Conservation (phyloP, 2,113 vertebrate species). For the Mugil cephalus region DNA sequence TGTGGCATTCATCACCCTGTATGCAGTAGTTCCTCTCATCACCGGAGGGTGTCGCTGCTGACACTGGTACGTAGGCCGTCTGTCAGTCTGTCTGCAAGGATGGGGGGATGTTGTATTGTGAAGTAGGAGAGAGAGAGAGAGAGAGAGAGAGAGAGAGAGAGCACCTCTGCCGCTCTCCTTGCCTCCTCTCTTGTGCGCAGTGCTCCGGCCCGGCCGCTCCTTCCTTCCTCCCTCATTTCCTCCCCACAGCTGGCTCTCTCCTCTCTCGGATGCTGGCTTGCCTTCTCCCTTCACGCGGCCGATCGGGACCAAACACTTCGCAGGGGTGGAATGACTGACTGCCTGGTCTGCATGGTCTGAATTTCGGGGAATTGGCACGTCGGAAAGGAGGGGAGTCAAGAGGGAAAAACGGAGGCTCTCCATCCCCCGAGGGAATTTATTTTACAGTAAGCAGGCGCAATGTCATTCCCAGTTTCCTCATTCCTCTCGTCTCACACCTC, state of each 20-base stretch:
- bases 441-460: conserved; percentile 81
- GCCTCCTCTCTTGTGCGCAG: conserved; percentile 77
- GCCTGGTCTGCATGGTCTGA: conserved; percentile 75
- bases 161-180: conserved; percentile 60
- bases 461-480: conserved; percentile 65
- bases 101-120: conserved; percentile 55
- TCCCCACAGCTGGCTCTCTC: conserved; percentile 69
- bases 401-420: conserved; percentile 64
- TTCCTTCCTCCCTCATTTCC: conserved; percentile 68
- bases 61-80: conserved; percentile 62
- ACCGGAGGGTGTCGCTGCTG: conserved; percentile 67
- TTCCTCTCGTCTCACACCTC: conserved; percentile 48
- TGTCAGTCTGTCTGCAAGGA: conserved; percentile 67
- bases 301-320: conserved; percentile 58
- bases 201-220: conserved; percentile 77
- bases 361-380: conserved; percentile 66
- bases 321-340: conserved; percentile 63
- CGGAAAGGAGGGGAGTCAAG: conserved; percentile 74
- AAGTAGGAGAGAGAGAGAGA: conserved; percentile 16
- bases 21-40: conserved; percentile 41
- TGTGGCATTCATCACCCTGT: conserved; percentile 22
- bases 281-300: conserved; percentile 32
- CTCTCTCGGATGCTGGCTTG: conserved; percentile 65
- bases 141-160: conserved; percentile 45
- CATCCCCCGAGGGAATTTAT: conserved; percentile 74